A percentile compares a stretch with the other conserved stretches of the same genome.
Evolutionary conservation across 2,888 invertebrate species (phyloP).

Genomic region (Ametastegia equiseti): DNA sequence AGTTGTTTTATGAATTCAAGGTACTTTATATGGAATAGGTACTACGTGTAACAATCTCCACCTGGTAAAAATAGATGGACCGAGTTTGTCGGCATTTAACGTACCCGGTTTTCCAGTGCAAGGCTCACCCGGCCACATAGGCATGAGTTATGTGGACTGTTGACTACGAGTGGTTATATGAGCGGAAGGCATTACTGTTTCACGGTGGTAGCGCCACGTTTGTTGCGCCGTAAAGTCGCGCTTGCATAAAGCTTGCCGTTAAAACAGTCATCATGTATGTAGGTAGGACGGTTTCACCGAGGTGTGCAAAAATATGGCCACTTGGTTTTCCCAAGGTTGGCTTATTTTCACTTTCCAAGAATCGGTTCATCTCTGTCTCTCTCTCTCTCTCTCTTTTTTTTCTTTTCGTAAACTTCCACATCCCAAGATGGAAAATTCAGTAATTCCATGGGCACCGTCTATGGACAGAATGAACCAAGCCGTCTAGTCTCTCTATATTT

Average conservation of each 20-base stretch:
- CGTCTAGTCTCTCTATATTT: no score
- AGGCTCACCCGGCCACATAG: slow-evolving; percentile 54
- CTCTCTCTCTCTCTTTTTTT: not conserved
- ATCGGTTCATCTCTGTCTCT: not conserved
- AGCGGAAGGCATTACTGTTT: slow-evolving; percentile 69
- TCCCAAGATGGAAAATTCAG: not conserved
- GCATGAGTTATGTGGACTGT: slow-evolving; percentile 63
- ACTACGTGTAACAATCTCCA: not conserved
- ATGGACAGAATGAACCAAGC: not conserved
- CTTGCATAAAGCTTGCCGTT: slow-evolving; percentile 64
- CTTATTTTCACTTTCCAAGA: not conserved
- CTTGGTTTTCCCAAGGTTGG: slow-evolving; percentile 3
- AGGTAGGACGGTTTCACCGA: not conserved
- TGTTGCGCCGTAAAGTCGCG: slow-evolving; percentile 65
- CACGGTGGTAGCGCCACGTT: slow-evolving; percentile 64
- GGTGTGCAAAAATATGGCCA: not conserved
- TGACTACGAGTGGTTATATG: slow-evolving; percentile 63
- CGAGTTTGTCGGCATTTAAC: slow-evolving; percentile 26
- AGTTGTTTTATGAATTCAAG: not conserved
- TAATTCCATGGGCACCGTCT: not conserved
- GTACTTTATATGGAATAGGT: not conserved
- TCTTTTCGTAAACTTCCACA: slow-evolving; percentile 15
- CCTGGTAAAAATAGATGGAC: slow-evolving; percentile 31
- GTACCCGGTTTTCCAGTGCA: slow-evolving; percentile 32
- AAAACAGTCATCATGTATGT: slow-evolving; percentile 57